Evolutionary conservation across 2,888 invertebrate species (phyloP), one percentile per base, ranked within the genome.

Genomic region (Idaea biselata): DNA sequence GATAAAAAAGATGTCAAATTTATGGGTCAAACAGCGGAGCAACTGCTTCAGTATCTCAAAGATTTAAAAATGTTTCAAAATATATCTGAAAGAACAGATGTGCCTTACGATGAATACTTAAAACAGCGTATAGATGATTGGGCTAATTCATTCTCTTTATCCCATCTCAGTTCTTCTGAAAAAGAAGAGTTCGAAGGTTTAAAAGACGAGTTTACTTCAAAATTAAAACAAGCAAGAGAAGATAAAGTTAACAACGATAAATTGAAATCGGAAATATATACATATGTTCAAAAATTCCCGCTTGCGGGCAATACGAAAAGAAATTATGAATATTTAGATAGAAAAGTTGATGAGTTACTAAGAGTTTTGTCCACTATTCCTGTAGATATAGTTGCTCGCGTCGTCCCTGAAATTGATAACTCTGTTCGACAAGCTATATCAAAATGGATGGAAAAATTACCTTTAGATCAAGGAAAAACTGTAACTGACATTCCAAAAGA

Each of bases 51-150:
- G 11, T 14, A 44, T 11, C 44, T 54, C 55, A n/a, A 14, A 44
- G 61, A 44, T 18, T 58, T 16, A 62, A 71, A 62, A 68, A 67
- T 44, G 44, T 44, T 44, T 44, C 44, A 44, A 11, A 11, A 44
- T 8, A 44, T 44, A 44, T 44, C 44, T 44, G 44, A 44, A 44
- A 44, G 44, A 44, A 44, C 44, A 44, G 44, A 44, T 44, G 11
- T 44, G 7, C 44, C 44, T 44, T 44, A 44, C 44, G 44, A 44
- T 14, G 44, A 44, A 14, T 44, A 44, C 44, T 14, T 44, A 44
- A 44, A 44, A 8, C 44, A 44, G 14, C 44, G 14, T 44, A 11
- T 44, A 44, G 11, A 44, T 44, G 11, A 44, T 44, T 44, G 44
- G 44, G 44, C 14, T 14, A 44, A 44, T 44, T 44, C 44, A 44